Evolutionary conservation across 2,888 invertebrate species (phyloP).

Genomic region (Drosophila pseudotalamancana): DNA sequence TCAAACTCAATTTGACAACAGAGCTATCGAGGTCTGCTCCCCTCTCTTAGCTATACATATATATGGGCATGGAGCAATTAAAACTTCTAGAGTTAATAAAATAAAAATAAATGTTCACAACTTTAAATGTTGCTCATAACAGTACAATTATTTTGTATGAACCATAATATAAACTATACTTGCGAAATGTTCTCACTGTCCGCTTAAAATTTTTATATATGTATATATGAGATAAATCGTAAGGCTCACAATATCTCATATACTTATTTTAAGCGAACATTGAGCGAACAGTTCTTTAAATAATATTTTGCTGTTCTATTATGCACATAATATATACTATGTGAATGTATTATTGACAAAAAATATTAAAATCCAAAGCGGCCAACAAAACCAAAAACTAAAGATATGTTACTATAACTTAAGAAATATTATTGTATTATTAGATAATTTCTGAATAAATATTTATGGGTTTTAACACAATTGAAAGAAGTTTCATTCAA

Average conservation of each 20-base stretch:
- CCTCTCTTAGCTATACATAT: too few species aligned
- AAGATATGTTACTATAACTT: constrained; percentile 34
- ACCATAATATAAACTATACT: constrained; percentile 21
- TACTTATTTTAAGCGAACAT: constrained; percentile 5
- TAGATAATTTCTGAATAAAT: constrained; percentile 69
- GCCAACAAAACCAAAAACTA: constrained; percentile 39
- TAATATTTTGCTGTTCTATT: constrained; percentile 40
- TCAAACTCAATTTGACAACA: too few species aligned
- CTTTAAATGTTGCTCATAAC: constrained; percentile 36
- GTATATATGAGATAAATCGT: not conserved
- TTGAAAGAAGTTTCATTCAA: not conserved
- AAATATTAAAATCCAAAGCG: constrained; percentile 45
- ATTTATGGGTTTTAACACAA: constrained; percentile 75
- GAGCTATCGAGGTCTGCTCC: too few species aligned
- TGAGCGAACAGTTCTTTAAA: not conserved
- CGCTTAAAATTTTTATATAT: constrained; percentile 3
- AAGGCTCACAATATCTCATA: constrained; percentile 1
- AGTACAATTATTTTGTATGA: constrained; percentile 45
- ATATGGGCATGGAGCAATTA: too few species aligned
- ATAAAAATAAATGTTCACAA: constrained; percentile 38
- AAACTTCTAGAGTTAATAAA: not conserved
- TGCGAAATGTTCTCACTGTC: constrained; percentile 21
- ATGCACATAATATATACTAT: constrained; percentile 19
- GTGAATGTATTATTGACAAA: constrained; percentile 33
- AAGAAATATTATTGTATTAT: constrained; percentile 42